Evolutionary conservation across 2,888 invertebrate species (phyloP), one percentile per base, ranked within the genome.

Genomic region (Agriopis marginaria): DNA sequence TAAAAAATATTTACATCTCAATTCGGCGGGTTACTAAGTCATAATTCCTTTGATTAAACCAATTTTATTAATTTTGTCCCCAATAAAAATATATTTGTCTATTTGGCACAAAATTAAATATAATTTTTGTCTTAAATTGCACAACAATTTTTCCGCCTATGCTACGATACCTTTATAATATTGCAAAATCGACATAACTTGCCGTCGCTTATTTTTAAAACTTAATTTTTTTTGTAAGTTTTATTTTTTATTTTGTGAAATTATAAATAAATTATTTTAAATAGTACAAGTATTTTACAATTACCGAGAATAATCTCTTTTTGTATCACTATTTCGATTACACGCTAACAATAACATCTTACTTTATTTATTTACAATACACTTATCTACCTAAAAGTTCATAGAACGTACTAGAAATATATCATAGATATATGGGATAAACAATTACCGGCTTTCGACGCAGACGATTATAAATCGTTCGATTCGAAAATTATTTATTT

Each of bases 351-450:
- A 75, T 54, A 40, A 53, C 53, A 42, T 54, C 39, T 68, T 77
- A 76, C 76, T 42, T 23, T 55, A 56, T 68, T 71, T 79, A 88
- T 91, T 87, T 92, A 93, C 90, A 92, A 71, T 77, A 87, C 93
- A 53, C 87, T 89, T 88, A 86, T 66, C 61, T 76, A 85, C 59
- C 89, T 93, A 93, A 86, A 88, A 90, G 98, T 98, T 98, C 98
- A 98, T 97, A 97, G 98, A 98, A 98, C 98, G 97, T 98, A 98
- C 98, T 95, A 95, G 94, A 96, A 96, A 98, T 98, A 98, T 98
- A 98, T 98, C 98, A 98, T 98, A 97, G 98, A 98, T 98, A 98
- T 98, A 98, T 98, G 97, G 97, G 97, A 97, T 96, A 97, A 97
- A 96, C 96, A 96, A 96, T 96, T 96, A 96, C 96, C 95, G 95